phyloP scores from a whole-genome alignment of 2,113 vertebrate species.

The Mesocricetus auratus region DNA sequence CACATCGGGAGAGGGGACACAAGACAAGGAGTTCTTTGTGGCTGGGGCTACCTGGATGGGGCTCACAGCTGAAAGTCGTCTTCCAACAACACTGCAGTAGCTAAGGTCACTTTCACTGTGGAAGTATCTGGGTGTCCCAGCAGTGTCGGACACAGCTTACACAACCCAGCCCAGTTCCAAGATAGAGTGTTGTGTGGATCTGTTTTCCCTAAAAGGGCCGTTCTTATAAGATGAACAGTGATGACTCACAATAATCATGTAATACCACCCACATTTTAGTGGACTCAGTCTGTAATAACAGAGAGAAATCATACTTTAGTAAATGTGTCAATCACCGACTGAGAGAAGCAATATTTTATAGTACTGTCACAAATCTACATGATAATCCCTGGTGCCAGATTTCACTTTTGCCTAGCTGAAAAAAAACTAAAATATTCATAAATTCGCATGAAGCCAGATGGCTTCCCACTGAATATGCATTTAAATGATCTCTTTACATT shows the following conservation, averaged over 20 bases:
- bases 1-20: not conserved
- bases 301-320: slow-evolving; percentile 53
- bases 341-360: slow-evolving; percentile 54
- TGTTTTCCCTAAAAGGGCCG: slow-evolving; percentile 34
- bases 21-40: not conserved
- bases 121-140: not conserved
- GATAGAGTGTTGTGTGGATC: not conserved
- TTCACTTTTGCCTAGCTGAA: slow-evolving; percentile 76
- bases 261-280: slow-evolving; percentile 9
- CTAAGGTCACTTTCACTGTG: not conserved
- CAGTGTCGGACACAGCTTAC: not conserved
- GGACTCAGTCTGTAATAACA: slow-evolving; percentile 42
- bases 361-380: slow-evolving; percentile 72
- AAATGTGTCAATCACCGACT: slow-evolving; percentile 71
- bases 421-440: slow-evolving; percentile 80
- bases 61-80: not conserved
- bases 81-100: not conserved
- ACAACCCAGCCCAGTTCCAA: not conserved
- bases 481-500: slow-evolving; percentile 77
- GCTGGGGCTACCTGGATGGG: not conserved
- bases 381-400: slow-evolving; percentile 72
- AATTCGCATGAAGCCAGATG: slow-evolving; percentile 80
- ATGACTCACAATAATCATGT: slow-evolving; percentile 22
- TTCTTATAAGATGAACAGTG: slow-evolving; percentile 44
- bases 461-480: slow-evolving; percentile 77